These are phyloP conservation scores for Halictus ligatus DNA, from an alignment of 2,888 invertebrate genomes.

Conservation along the genomic window DNA sequence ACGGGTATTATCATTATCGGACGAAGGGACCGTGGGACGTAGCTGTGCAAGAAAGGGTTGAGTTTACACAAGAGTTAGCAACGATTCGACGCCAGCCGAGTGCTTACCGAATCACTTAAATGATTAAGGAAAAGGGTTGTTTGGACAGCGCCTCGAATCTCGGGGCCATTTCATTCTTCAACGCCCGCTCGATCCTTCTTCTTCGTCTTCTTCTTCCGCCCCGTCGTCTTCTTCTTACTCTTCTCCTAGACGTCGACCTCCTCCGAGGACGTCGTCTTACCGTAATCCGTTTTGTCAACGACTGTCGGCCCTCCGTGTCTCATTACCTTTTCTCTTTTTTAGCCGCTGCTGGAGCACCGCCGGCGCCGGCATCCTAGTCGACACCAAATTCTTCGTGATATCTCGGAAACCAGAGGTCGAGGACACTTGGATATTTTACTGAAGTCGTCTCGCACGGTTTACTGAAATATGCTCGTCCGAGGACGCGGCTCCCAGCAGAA, in stretches of 20 bases:
- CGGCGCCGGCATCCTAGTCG: neutral
- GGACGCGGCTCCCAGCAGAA: too few species aligned
- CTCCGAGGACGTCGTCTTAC: constrained; percentile 68
- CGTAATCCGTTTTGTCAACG: constrained; percentile 84
- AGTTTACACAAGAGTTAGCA: constrained; percentile 79
- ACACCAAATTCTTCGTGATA: too few species aligned
- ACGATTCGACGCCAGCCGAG: constrained; percentile 77
- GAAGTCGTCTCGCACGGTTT: too few species aligned
- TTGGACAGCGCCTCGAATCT: constrained; percentile 81
- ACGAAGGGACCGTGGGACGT: constrained; percentile 67
- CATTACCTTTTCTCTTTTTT: constrained; percentile 74
- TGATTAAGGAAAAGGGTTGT: constrained; percentile 84
- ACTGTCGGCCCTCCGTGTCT: constrained; percentile 75
- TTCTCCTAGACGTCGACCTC: constrained; percentile 6
- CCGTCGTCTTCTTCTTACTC: constrained; percentile 37
- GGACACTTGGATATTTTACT: too few species aligned
- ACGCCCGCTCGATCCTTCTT: constrained; percentile 57
- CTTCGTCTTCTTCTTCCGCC: constrained; percentile 36
- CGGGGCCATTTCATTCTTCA: constrained; percentile 78
- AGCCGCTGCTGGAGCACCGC: neutral
- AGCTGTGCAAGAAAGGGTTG: constrained; percentile 75
- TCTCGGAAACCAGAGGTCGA: too few species aligned
- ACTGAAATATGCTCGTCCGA: too few species aligned
- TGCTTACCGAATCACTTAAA: constrained; percentile 84
- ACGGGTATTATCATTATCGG: constrained; percentile 76